Percentiles rank a stretch among this genome's conserved stretches.
Evolutionary conservation across 2,888 invertebrate genomes (phyloP).

Genomic region (Alitta virens): DNA sequence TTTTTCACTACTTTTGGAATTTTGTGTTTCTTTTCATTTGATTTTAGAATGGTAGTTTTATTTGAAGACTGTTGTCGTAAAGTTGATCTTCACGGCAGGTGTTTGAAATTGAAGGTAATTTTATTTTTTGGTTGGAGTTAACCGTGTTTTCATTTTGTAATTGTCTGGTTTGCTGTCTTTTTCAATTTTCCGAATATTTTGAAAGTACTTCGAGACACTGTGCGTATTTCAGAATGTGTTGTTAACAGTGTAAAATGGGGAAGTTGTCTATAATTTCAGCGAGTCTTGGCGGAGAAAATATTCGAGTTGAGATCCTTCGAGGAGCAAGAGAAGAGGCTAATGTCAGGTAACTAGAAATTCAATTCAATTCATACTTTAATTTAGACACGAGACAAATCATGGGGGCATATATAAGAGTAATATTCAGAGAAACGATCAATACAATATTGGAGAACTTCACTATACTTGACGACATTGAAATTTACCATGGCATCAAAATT

Average conservation of each 20-base stretch:
- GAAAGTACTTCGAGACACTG: too few relatives aligned
- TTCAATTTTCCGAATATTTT: too few relatives aligned
- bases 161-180: too few relatives aligned
- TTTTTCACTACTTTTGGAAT: background rate
- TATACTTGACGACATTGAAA: too few relatives aligned
- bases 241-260: background rate
- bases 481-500: too few relatives aligned
- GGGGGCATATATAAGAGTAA: too few relatives aligned
- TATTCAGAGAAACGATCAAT: too few relatives aligned
- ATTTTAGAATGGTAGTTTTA: slow-evolving; percentile 79
- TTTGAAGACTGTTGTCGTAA: slow-evolving; percentile 95
- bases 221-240: background rate
- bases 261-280: slow-evolving; percentile 2
- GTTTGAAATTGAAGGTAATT: slow-evolving; percentile 61
- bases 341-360: slow-evolving; percentile 13
- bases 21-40: slow-evolving; percentile 7
- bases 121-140: too few relatives aligned
- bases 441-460: too few relatives aligned
- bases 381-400: too few relatives aligned
- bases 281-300: slow-evolving; percentile 16
- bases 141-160: too few relatives aligned
- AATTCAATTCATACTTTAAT: too few relatives aligned
- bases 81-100: slow-evolving; percentile 88
- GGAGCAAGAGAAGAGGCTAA: slow-evolving; percentile 8
- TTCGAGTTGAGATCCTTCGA: slow-evolving; percentile 19